Percentiles rank a stretch among this genome's conserved stretches.
Conservation (phyloP, 1,140 invertebrate species). For the Sinella curviseta region DNA sequence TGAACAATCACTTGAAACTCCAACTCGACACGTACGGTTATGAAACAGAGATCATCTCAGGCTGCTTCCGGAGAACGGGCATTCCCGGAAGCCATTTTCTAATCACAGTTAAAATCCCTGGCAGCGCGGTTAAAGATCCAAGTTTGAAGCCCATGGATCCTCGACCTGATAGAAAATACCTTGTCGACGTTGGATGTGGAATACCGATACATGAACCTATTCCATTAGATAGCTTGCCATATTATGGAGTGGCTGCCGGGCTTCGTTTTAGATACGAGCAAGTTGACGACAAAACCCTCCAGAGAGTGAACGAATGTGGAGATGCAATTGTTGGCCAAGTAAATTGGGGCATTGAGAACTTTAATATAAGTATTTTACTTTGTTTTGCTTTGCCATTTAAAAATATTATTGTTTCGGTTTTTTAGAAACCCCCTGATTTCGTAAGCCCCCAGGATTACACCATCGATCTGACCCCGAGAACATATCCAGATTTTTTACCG, state of each 20-base stretch:
- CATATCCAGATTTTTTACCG: background rate
- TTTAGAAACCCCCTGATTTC: background rate
- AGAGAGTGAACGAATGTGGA: constrained; percentile 29
- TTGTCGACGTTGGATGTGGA: constrained; percentile 42
- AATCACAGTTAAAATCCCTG: background rate
- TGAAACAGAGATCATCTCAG: constrained; percentile 13
- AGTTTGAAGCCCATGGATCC: background rate
- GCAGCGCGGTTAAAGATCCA: constrained; percentile 13
- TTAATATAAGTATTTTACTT: background rate
- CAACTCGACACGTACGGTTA: constrained; percentile 36
- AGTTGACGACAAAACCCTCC: background rate
- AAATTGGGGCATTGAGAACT: too few species aligned
- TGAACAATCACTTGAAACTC: constrained; percentile 30
- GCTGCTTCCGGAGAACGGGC: constrained; percentile 34
- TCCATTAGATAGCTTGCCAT: constrained; percentile 28
- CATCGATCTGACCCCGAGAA: constrained; percentile 9
- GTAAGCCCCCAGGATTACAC: constrained; percentile 35
- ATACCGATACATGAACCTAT: constrained; percentile 34
- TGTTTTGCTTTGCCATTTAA: background rate
- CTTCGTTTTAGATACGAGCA: constrained; percentile 34
- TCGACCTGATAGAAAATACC: constrained; percentile 3
- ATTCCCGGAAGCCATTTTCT: constrained; percentile 32
- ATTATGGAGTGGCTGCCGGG: constrained; percentile 33
- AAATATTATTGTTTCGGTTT: background rate
- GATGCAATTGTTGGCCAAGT: constrained; percentile 34